phyloP scores from a whole-genome alignment of 2,797 vertebrate genomes.

The Poeciliopsis gracilis region DNA sequence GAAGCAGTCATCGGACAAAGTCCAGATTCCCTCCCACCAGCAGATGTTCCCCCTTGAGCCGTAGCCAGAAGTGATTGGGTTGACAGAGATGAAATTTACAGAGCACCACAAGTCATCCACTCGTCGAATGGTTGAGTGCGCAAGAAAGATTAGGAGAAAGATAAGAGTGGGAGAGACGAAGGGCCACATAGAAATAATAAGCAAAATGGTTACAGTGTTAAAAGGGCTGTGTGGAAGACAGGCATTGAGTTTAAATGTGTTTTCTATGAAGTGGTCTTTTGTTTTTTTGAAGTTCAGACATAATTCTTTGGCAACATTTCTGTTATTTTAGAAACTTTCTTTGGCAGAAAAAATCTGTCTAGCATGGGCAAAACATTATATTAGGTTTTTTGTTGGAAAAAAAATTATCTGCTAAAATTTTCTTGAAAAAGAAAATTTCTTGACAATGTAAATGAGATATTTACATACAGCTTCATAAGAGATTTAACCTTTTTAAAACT shows the following conservation, averaged over 20 bases:
- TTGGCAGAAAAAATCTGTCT: not conserved
- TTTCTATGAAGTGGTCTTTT: conserved; percentile 35
- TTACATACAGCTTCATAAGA: not conserved
- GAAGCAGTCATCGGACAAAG: conserved; percentile 20
- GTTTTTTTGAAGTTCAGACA: not conserved
- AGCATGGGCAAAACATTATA: not conserved
- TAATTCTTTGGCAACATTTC: not conserved
- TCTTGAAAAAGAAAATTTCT: not conserved
- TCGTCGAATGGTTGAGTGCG: conserved; percentile 59
- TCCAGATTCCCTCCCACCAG: conserved; percentile 39
- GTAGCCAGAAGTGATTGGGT: conserved; percentile 57
- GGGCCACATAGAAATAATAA: conserved; percentile 53
- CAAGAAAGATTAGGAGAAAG: conserved; percentile 39
- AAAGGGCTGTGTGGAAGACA: conserved; percentile 4
- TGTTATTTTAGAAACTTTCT: not conserved
- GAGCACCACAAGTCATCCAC: conserved; percentile 59
- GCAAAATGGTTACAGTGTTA: conserved; percentile 31
- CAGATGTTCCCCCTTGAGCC: conserved; percentile 70
- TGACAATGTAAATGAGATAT: not conserved
- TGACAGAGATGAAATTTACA: conserved; percentile 72
- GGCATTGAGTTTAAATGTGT: conserved; percentile 13
- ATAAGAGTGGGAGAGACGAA: conserved; percentile 15
- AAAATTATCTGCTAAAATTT: not conserved
- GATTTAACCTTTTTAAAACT: too few species aligned
- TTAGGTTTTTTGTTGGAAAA: not conserved